Evolutionary conservation across 2,888 invertebrate species (phyloP), one percentile per base, ranked within the genome.

Genomic region (Athetis lepigone): DNA sequence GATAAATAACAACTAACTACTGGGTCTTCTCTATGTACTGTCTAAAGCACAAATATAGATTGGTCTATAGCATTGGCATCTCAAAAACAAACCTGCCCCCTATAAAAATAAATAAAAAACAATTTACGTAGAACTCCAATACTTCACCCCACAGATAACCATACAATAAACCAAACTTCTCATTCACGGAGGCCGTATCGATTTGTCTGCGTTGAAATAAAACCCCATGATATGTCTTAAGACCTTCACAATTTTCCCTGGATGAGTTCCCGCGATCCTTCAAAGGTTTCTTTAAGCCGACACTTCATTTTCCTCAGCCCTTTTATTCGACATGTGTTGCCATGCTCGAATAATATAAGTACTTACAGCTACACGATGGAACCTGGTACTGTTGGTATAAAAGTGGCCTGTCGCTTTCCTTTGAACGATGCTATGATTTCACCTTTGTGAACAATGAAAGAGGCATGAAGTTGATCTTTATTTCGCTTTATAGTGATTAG

Each of bases 261-360:
- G 50, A 72, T 67, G 63, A 67, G 63, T 70, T 65, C 69, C 62
- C n/a, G 55, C 47, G 61, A 77, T 68, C 70, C 67, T 81, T 85
- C 82, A 88, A 88, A 88, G 85, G 86, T 75, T 84, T 84, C 83
- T 56, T 70, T 87, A 87, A 88, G 83, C 85, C 83, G 81, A 85
- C 85, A 85, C 86, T 83, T 85, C 81, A 80, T 86, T 85, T 86
- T 79, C 73, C 43, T 74, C 66, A 76, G 70, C 73, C 75, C 75
- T 83, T 80, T 80, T 75, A 66, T 78, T 67, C 76, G 70, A 63
- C 76, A 77, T 77, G 74, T 77, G 80, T 79, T 75, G 65, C 64
- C 57, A 43, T 45, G 52, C 50, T 69, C 71, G 61, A 68, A 78
- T 82, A 80, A 70, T 71, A 70, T 36, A 42, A 16, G 50, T 70